phyloP scores from a whole-genome alignment of 1,140 invertebrate genomes.

The Euschistus heros region DNA sequence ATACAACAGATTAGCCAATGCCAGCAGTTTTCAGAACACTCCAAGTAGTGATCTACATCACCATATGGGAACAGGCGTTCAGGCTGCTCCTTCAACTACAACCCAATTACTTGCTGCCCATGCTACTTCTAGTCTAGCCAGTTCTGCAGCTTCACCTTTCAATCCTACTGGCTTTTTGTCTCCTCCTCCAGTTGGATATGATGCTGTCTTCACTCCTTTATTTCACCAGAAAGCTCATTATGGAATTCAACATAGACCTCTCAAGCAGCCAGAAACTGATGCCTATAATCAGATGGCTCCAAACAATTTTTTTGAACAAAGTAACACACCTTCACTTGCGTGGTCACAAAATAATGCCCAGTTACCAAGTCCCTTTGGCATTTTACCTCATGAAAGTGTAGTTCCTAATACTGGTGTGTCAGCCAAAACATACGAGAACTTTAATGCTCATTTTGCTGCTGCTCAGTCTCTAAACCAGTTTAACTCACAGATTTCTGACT shows the following conservation, averaged over 20 bases:
- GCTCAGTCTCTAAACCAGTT: constrained; percentile 51
- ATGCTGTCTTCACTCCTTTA: constrained; percentile 56
- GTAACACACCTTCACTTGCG: constrained; percentile 40
- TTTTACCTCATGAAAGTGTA: constrained; percentile 63
- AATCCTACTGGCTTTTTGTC: constrained; percentile 57
- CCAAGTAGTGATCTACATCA: constrained; percentile 34
- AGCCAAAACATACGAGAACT: constrained; percentile 48
- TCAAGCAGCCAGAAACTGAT: constrained; percentile 37
- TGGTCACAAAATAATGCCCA: constrained; percentile 51
- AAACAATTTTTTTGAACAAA: constrained; percentile 51
- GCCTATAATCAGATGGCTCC: constrained; percentile 46
- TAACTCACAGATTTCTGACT: constrained; percentile 37
- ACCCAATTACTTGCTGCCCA: constrained; percentile 44
- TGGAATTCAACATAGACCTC: constrained; percentile 40
- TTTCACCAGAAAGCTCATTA: constrained; percentile 51
- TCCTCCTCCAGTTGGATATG: constrained; percentile 51
- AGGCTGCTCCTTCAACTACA: constrained; percentile 45
- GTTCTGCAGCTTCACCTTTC: constrained; percentile 43
- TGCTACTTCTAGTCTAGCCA: background rate
- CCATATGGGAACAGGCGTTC: constrained; percentile 32
- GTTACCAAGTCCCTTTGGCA: constrained; percentile 59
- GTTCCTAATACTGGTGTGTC: constrained; percentile 31
- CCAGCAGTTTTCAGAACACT: constrained; percentile 53
- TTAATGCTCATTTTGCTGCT: constrained; percentile 50
- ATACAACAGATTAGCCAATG: constrained; percentile 55